Evolutionary conservation across 2,888 invertebrate species (phyloP).

Genomic region (Cistogaster globosa): DNA sequence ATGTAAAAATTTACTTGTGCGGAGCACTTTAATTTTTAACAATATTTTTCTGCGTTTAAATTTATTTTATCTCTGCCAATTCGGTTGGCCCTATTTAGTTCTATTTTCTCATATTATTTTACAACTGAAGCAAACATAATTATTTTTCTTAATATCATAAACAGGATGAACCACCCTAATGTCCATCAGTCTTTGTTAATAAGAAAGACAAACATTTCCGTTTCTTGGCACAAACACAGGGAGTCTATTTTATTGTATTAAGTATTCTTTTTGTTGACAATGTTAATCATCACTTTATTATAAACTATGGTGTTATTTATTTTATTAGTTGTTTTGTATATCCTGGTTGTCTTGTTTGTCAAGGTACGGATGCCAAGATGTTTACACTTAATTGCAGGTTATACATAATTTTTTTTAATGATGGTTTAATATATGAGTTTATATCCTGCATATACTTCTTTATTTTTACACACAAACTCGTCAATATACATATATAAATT

Average conservation of each 20-base stretch:
- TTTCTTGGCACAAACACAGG: constrained; percentile 14
- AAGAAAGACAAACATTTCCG: constrained; percentile 36
- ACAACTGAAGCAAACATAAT: too few relatives aligned
- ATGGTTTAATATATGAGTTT: too few relatives aligned
- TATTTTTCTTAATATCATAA: not conserved
- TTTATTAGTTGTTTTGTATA: constrained; percentile 1
- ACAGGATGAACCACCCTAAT: not conserved
- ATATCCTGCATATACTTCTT: too few relatives aligned
- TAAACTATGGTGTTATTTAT: constrained; percentile 34
- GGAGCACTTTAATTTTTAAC: too few relatives aligned
- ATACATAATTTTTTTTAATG: not conserved
- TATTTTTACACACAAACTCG: too few relatives aligned
- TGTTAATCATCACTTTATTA: constrained; percentile 62
- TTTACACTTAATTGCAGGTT: not conserved
- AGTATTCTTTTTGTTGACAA: constrained; percentile 51
- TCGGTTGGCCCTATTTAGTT: too few relatives aligned
- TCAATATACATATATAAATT: too few relatives aligned
- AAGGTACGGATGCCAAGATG: constrained; percentile 17
- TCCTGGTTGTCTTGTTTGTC: constrained; percentile 26
- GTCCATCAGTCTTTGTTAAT: not conserved
- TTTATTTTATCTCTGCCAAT: too few relatives aligned
- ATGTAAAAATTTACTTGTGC: too few relatives aligned
- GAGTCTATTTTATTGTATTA: constrained; percentile 23
- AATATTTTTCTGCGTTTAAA: too few relatives aligned
- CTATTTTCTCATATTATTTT: too few relatives aligned